phyloP scores from a whole-genome alignment of 1,140 invertebrate species.

The Berghia stephanieae region DNA sequence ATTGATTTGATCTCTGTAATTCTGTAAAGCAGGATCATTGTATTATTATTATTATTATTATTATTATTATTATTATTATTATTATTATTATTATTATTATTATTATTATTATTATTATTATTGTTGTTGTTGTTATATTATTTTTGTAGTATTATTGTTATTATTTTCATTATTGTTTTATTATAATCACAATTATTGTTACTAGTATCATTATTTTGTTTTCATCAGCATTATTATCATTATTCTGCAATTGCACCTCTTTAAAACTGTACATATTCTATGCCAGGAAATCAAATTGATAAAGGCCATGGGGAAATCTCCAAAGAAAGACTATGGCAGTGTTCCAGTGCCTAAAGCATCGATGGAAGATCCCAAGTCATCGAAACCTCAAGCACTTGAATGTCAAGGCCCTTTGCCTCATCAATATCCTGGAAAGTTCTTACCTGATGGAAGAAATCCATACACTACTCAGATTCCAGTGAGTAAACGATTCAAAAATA shows the following conservation, averaged over 20 bases:
- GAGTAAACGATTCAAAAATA: no score
- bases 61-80: no score
- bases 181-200: neutral
- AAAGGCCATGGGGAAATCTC: conserved; percentile 29
- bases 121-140: neutral
- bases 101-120: neutral
- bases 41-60: no score
- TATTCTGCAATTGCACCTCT: no score
- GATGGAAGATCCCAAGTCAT: neutral
- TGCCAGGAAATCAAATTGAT: conserved; percentile 36
- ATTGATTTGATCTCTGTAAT: no score
- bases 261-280: neutral
- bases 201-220: neutral
- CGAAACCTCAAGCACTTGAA: neutral
- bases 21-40: no score
- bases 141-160: neutral
- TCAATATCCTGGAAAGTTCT: conserved; percentile 20
- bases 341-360: neutral
- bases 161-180: neutral
- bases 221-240: no score
- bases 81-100: no score
- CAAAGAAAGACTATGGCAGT: conserved; percentile 33
- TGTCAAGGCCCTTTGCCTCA: neutral
- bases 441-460: conserved; percentile 51
- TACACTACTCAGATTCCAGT: conserved; percentile 40